These are phyloP conservation scores for Clangula hyemalis DNA, from an alignment of 2,797 vertebrate genomes.

Conservation along the genomic window DNA sequence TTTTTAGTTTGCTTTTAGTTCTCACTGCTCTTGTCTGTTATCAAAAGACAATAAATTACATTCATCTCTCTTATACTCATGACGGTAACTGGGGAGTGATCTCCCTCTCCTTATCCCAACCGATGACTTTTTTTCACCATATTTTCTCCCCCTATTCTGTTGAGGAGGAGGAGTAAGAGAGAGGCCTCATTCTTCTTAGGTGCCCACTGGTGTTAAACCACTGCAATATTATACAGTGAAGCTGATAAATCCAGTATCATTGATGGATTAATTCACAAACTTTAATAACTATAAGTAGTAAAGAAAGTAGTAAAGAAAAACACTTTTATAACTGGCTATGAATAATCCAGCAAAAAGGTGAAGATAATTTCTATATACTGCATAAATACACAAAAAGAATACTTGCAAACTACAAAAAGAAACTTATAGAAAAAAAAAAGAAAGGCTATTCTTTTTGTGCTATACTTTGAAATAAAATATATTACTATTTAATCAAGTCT, in stretches of 20 bases:
- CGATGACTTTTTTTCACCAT: not conserved
- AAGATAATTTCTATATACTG: not conserved
- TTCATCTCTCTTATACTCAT: too few species aligned
- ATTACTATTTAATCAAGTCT: not conserved
- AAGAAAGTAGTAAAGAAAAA: not conserved
- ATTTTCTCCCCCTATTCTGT: not conserved
- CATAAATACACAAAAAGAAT: constrained; percentile 14
- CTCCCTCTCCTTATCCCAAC: too few species aligned
- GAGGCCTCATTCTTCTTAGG: not conserved
- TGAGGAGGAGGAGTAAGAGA: not conserved
- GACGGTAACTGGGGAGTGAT: too few species aligned
- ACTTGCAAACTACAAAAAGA: not conserved
- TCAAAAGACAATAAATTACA: too few species aligned
- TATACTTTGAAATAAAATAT: not conserved
- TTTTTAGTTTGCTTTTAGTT: too few species aligned
- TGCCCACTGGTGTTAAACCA: not conserved
- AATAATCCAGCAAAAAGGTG: not conserved
- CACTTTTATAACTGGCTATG: not conserved
- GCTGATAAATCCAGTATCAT: not conserved
- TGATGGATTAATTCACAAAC: not conserved
- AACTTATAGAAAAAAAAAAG: not conserved
- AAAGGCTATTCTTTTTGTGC: not conserved
- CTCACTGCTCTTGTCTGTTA: too few species aligned
- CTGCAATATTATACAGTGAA: not conserved
- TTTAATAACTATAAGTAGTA: constrained; percentile 11